Evolutionary conservation across 2,888 invertebrate species (phyloP).

Genomic region (Druceiella hillmani): DNA sequence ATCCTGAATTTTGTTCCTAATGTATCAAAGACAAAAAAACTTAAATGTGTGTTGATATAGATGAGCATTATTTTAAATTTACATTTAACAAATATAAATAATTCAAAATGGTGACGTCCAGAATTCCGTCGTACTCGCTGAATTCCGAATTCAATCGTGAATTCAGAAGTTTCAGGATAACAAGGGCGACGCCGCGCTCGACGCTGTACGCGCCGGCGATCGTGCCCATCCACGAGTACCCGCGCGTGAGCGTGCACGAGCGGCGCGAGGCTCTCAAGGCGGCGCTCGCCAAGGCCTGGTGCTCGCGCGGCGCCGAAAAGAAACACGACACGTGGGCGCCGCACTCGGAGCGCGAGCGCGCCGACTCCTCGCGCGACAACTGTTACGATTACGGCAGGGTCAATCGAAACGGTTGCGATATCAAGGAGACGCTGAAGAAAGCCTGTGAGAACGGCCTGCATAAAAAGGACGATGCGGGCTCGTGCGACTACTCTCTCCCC

Average conservation of each 20-base stretch:
- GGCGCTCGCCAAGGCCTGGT: slow-evolving; percentile 48
- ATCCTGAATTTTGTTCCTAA: too few species aligned
- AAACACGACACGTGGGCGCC: slow-evolving; percentile 47
- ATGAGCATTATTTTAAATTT: too few species aligned
- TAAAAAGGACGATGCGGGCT: slow-evolving; percentile 43
- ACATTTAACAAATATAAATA: too few species aligned
- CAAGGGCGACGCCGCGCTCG: slow-evolving; percentile 47
- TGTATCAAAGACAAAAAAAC: too few species aligned
- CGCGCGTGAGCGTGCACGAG: slow-evolving; percentile 53
- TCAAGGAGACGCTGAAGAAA: slow-evolving; percentile 47
- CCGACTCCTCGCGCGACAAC: slow-evolving; percentile 35
- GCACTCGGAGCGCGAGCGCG: slow-evolving; percentile 38
- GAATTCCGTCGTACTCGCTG: slow-evolving; percentile 57
- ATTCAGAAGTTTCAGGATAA: slow-evolving; percentile 54
- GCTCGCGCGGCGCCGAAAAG: slow-evolving; percentile 42
- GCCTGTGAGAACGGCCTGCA: slow-evolving; percentile 52
- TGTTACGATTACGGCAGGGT: slow-evolving; percentile 37
- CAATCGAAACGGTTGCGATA: slow-evolving; percentile 42
- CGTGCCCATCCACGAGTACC: slow-evolving; percentile 57
- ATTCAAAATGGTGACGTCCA: slow-evolving; percentile 59
- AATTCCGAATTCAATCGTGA: slow-evolving; percentile 58
- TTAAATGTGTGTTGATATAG: too few species aligned
- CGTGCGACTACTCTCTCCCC: slow-evolving; percentile 47
- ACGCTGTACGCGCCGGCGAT: slow-evolving; percentile 50
- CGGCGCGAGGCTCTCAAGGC: slow-evolving; percentile 49